Conservation (phyloP, 2,113 vertebrate genomes). For the Cyanoderma ruficeps region DNA sequence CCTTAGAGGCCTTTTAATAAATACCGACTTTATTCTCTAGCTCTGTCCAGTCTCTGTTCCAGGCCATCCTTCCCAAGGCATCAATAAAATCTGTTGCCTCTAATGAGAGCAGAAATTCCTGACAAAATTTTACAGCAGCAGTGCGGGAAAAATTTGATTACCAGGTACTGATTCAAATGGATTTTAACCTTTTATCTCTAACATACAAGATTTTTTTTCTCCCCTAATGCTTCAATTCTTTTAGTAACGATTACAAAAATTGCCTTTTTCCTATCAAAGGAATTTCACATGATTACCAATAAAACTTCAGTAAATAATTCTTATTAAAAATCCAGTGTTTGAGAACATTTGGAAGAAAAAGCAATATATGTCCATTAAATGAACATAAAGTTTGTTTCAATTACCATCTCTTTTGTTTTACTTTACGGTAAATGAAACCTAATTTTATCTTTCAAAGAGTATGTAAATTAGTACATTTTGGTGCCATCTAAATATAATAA, state of each 20-base stretch:
- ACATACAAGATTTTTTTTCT: neutral
- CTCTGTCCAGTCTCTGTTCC: neutral
- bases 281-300: neutral
- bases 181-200: neutral
- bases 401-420: neutral
- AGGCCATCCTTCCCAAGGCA: neutral
- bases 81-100: neutral
- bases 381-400: neutral
- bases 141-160: neutral
- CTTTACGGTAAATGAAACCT: neutral
- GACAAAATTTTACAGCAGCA: neutral
- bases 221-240: neutral
- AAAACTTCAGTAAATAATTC: neutral
- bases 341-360: neutral
- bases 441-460: neutral
- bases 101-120: neutral
- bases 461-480: neutral
- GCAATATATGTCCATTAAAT: neutral
- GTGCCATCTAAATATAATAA: neutral
- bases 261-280: neutral
- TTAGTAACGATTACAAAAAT: neutral
- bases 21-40: neutral
- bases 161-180: neutral
- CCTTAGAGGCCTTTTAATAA: neutral
- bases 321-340: neutral